Evolutionary conservation across 2,797 vertebrate genomes (phyloP), one percentile per base, ranked within the genome.

Genomic region (Heterohyrax brucei): DNA sequence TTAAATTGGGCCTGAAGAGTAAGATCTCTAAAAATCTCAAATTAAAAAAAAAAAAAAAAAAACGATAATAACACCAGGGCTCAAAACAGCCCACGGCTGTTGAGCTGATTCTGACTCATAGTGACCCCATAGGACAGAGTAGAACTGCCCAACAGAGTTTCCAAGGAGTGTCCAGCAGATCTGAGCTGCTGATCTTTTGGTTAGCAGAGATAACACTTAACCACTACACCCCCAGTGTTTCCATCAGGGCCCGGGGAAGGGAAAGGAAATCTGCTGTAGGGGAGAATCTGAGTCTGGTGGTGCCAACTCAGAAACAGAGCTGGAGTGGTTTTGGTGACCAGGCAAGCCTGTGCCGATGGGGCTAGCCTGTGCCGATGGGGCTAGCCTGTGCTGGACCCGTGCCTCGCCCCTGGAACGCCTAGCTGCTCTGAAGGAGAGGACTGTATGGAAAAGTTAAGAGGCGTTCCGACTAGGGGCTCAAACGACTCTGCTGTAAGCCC

Each of bases 371-470:
- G 3, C 22, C 3, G 19, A 48, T 59, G n/a, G 44, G 19, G 33
- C 62, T 80, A 86, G 28, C 12, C 12, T 66, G 39, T 3, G 3
- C 22, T 4, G 19, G 56, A 30, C 21, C 5, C 0, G 0, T 4
- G 16, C 53, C 30, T 10, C 0, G 48, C 24, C 39, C 30, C 18
- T 3, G 39, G n/a, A 56, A 56, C 24, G 3, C 22, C 39, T 0
- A 1, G 6, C 22, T 10, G 48, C 48, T 33, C 72, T 0, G 0
- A 77, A 79, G 33, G 70, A 53, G 66, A 61, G 24, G 26, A 75
- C 28, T 89, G 4, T 13, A 0, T 1, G 24, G 9, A 76, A 72
- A 30, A 84, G 50, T 30, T 7, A 80, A 81, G 53, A 14, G 46
- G 70, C 8, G 62, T 81, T 66, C 86, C 39, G 0, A 0, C 0